These are phyloP conservation scores for Siderastrea radians DNA, from an alignment of 92 coral and sea anemone genomes.

Conservation along the genomic window DNA sequence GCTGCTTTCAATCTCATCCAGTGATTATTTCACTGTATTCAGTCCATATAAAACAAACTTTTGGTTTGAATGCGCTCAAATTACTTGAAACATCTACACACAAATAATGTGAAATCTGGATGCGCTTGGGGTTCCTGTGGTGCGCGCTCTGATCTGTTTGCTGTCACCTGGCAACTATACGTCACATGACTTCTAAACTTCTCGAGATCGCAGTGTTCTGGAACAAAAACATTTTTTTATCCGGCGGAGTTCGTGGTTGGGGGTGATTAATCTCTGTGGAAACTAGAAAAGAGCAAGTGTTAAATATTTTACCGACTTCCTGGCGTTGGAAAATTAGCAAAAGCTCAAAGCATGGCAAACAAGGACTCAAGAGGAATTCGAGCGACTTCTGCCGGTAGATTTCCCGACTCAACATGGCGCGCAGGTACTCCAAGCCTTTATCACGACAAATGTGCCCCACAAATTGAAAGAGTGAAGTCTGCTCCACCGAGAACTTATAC, in stretches of 20 bases:
- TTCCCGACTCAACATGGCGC: conserved; percentile 77
- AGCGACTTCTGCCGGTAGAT: conserved; percentile 89
- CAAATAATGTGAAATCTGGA: too few relatives aligned
- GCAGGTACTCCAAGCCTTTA: conserved; percentile 79
- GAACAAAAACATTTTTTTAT: conserved; percentile 21
- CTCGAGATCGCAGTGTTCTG: not conserved
- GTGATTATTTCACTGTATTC: too few relatives aligned
- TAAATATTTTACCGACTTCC: not conserved
- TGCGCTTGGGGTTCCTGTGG: too few relatives aligned
- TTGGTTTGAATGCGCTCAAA: too few relatives aligned
- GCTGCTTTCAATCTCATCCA: too few relatives aligned
- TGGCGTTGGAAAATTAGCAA: not conserved
- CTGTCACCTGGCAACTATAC: conserved; percentile 25
- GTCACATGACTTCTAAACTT: conserved; percentile 38
- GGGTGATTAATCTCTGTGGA: not conserved
- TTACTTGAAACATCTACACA: too few relatives aligned
- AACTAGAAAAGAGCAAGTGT: conserved; percentile 31
- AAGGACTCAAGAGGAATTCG: conserved; percentile 55
- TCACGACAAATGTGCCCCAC: conserved; percentile 92
- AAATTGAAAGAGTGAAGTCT: conserved; percentile 83
- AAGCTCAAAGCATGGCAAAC: not conserved
- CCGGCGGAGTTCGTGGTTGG: conserved; percentile 12
- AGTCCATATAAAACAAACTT: too few relatives aligned
- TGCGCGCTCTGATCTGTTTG: conserved; percentile 4
- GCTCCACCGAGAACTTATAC: conserved; percentile 85